Evolutionary conservation across 1,140 invertebrate species (phyloP).

Genomic region (Meloidogyne hapla): DNA sequence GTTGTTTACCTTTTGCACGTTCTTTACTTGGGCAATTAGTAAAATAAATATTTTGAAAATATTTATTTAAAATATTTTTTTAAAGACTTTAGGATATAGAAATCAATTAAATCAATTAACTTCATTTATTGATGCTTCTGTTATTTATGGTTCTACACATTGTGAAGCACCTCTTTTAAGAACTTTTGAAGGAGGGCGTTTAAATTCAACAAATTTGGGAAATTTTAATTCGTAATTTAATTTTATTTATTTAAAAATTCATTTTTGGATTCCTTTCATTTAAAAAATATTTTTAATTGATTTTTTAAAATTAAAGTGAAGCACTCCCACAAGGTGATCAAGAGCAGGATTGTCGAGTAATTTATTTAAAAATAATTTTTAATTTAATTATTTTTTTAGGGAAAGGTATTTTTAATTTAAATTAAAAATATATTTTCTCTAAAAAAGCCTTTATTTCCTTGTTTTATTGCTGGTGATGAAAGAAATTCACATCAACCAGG

Average conservation of each 20-base stretch:
- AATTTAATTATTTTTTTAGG: conserved; percentile 28
- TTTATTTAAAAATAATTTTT: background rate
- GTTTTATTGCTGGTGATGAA: conserved; percentile 76
- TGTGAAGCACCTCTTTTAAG: conserved; percentile 75
- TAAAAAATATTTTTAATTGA: no score
- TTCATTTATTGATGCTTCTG: conserved; percentile 78
- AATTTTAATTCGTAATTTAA: conserved; percentile 39
- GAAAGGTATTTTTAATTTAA: conserved; percentile 13
- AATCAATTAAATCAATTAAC: conserved; percentile 69
- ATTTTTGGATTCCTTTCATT: no score
- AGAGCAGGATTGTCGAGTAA: conserved; percentile 56
- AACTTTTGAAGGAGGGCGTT: conserved; percentile 52
- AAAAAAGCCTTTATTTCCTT: conserved; percentile 12
- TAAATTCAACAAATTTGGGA: conserved; percentile 55
- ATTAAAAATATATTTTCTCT: conserved; percentile 35
- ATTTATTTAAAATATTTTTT: conserved; percentile 38
- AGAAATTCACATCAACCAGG: conserved; percentile 88
- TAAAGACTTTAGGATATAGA: background rate
- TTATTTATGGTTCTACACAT: conserved; percentile 77
- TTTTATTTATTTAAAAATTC: background rate
- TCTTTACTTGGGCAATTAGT: conserved; percentile 78
- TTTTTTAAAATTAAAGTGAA: conserved; percentile 34
- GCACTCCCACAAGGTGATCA: conserved; percentile 53
- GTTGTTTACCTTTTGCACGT: conserved; percentile 89
- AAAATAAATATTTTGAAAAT: conserved; percentile 18